Percentiles rank a stretch among this genome's conserved stretches.
phyloP scores from a whole-genome alignment of 1,140 invertebrate genomes.

The Maconellicoccus hirsutus region DNA sequence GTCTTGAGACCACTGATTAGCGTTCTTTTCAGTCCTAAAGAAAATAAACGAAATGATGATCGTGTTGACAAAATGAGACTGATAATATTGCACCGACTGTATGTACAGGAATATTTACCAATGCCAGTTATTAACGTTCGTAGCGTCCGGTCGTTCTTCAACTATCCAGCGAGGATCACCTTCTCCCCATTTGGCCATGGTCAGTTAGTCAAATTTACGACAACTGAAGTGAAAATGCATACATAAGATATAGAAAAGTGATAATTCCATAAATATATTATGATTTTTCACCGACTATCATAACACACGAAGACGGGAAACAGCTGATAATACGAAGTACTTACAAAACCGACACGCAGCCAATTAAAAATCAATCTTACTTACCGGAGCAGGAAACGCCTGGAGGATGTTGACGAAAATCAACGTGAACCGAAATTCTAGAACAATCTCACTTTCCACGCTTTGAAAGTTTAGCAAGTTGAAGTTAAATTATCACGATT shows the following conservation, averaged over 20 bases:
- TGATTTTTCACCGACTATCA: neutral
- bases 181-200: slow-evolving; percentile 99
- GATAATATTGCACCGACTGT: too few relatives aligned
- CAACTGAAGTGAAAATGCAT: neutral
- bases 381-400: neutral
- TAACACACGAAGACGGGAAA: neutral
- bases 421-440: neutral
- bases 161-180: slow-evolving; percentile 99
- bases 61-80: too few relatives aligned
- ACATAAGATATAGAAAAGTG: neutral
- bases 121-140: slow-evolving; percentile 99
- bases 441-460: neutral
- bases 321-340: neutral
- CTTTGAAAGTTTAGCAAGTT: too few relatives aligned
- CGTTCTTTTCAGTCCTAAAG: slow-evolving; percentile 93
- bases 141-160: slow-evolving; percentile 95
- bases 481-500: too few relatives aligned
- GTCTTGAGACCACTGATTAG: slow-evolving; percentile 89
- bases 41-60: slow-evolving; percentile 25
- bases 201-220: neutral
- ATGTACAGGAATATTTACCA: slow-evolving; percentile 53
- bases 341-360: neutral
- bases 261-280: too few relatives aligned
- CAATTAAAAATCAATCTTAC: neutral
- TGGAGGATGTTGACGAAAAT: neutral